Evolutionary conservation across 1,140 invertebrate genomes (phyloP).

Genomic region (Megalopta genalis): DNA sequence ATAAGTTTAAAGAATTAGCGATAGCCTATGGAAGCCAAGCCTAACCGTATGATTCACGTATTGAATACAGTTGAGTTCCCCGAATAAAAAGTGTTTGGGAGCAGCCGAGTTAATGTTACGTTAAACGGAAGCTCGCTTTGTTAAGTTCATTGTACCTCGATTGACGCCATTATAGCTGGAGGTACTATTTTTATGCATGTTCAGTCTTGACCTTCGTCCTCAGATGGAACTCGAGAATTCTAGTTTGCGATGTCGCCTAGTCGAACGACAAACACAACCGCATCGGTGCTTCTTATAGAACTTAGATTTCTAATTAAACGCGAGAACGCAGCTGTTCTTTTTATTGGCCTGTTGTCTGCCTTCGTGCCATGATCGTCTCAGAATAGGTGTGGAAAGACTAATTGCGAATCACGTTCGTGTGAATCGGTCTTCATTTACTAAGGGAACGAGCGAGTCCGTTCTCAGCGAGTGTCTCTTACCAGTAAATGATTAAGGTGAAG

Average conservation of each 20-base stretch:
- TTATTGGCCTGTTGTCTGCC: not conserved
- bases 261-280: not conserved
- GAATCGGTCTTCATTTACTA: not conserved
- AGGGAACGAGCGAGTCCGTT: too few species aligned
- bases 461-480: too few species aligned
- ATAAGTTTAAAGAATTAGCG: not conserved
- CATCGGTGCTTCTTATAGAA: not conserved
- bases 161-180: conserved; percentile 7
- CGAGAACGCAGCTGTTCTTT: not conserved
- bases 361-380: not conserved
- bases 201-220: conserved; percentile 56
- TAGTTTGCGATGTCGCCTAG: conserved; percentile 16
- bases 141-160: conserved; percentile 51
- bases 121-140: conserved; percentile 23
- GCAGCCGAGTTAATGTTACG: not conserved
- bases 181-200: conserved; percentile 56
- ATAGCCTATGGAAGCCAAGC: not conserved
- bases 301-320: conserved; percentile 19
- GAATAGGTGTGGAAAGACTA: not conserved
- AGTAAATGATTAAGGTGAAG: too few species aligned
- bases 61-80: not conserved
- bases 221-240: conserved; percentile 9
- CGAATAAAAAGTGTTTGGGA: not conserved
- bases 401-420: not conserved
- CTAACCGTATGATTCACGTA: not conserved